Base-by-base conservation (phyloP, 2,888 invertebrate species). In the Labia minor region DNA sequence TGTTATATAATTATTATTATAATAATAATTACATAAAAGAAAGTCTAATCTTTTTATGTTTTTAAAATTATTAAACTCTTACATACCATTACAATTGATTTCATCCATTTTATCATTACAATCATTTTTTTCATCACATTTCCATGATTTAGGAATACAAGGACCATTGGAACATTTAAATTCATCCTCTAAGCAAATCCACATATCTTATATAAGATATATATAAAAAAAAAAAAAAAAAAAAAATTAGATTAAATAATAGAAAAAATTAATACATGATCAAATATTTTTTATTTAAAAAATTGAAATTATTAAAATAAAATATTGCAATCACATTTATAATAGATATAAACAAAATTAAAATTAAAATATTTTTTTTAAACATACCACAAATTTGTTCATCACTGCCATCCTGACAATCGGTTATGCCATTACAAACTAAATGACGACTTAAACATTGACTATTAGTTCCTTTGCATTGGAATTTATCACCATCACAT, bases 351-450 rank as follows among this genome's bases (percentile, higher is more conserved):
- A n/a, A n/a, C n/a, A n/a, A n/a, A n/a, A n/a, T n/a, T n/a, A n/a
- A n/a, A n/a, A n/a, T n/a, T n/a, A n/a, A n/a, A n/a, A n/a, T n/a
- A n/a, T n/a, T n/a, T n/a, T n/a, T n/a, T n/a, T n/a, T n/a, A n/a
- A 63, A 77, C 78, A 77, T 76, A 81, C 81, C 78, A 73, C 85
- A 85, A 68, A 79, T 76, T 8, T 74, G 72, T 76, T 86, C 86
- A 73, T 86, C 86, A 69, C 80, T 82, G 33, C 82, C 82, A 73
- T 86, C 85, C 63, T 80, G 79, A 72, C 86, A 86, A 71, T 86
- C 83, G 3, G 78, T 74, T 66, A 85, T 83, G 18, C 83, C 83
- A 74, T 86, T 84, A 72, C 86, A 86, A 0, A 85, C 85, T 11
- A 83, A 75, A 71, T 83, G 79, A 65, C 84, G 76, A 71, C 81